phyloP scores from a whole-genome alignment of 2,888 invertebrate species.

The Slavum lentiscoides region DNA sequence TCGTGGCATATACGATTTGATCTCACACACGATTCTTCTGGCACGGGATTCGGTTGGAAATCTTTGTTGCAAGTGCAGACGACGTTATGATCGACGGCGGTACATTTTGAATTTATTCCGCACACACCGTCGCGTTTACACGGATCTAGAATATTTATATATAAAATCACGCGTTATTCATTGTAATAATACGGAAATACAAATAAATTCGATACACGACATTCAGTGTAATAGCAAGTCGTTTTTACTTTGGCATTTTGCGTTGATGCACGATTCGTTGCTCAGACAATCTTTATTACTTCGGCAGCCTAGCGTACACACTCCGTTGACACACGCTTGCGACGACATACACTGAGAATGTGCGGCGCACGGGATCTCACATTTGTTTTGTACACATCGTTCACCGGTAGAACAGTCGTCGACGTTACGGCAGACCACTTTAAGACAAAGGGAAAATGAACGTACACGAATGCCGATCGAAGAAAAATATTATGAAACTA shows the following conservation, averaged over 20 bases:
- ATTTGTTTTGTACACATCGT: conserved; percentile 72
- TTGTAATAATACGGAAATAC: neutral
- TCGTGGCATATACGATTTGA: conserved; percentile 71
- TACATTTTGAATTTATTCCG: conserved; percentile 83
- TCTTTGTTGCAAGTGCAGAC: conserved; percentile 81
- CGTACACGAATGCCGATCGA: neutral
- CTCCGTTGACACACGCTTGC: conserved; percentile 79
- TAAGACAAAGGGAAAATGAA: conserved; percentile 26
- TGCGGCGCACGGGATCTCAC: conserved; percentile 75
- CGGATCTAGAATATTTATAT: conserved; percentile 65
- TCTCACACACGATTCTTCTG: conserved; percentile 86
- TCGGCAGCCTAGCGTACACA: conserved; percentile 82
- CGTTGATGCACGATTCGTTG: conserved; percentile 79
- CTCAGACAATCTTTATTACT: conserved; percentile 78
- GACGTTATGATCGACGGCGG: conserved; percentile 73
- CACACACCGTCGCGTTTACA: conserved; percentile 76
- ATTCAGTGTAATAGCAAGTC: neutral
- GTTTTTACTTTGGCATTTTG: conserved; percentile 69
- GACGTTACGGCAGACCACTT: conserved; percentile 56
- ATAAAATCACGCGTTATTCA: neutral
- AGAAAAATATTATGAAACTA: conserved; percentile 13
- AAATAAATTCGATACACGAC: neutral
- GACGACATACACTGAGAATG: conserved; percentile 79
- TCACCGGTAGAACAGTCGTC: conserved; percentile 67
- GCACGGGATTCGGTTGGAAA: conserved; percentile 83